Base-by-base conservation (phyloP, 2,113 vertebrate genomes). In the Heterochromis multidens region DNA sequence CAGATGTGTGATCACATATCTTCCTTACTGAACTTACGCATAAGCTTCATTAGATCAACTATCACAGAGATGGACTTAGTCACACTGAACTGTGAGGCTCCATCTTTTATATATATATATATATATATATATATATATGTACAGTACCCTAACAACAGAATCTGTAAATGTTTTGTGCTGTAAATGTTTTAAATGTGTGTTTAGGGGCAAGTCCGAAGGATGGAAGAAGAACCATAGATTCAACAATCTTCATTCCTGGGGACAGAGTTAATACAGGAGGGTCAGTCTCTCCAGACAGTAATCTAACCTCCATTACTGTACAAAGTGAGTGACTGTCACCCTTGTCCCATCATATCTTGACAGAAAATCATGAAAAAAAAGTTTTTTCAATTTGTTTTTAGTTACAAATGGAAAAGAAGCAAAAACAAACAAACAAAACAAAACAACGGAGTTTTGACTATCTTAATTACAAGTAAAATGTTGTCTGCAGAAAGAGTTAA, bases 31-130 rank as follows among this genome's bases (percentile, higher is more conserved):
- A 5, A 37, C 81, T 87, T 62, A 63, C 49, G 61, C 79, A n/a
- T 91, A 54, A 13, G 2, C 7, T 46, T 85, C 21, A 49, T 11
- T 37, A 1, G 23, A 37, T 1, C 31, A 2, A 49, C 17, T 57
- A 76, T 90, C 78, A 33, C 3, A 40, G 84, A 80, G 67, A 86
- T 37, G 17, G 77, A 80, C 4, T 52, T 76, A 21, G 88, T 85
- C 67, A 72, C 88, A 11, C 1, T 92, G 37, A 3, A 19, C 16
- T 60, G 58, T 60, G 58, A 60, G 58, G 27, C 27, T 60, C 58
- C 58, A 31, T 60, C 37, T 2, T 46, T 11, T 13, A n/a, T n/a
- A n/a, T n/a, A n/a, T n/a, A n/a, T n/a, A n/a, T n/a, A n/a, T n/a
- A n/a, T n/a, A n/a, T n/a, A n/a, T n/a, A n/a, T n/a, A n/a, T n/a